phyloP scores from a whole-genome alignment of 1,140 invertebrate species.

The Olivierus martensii region DNA sequence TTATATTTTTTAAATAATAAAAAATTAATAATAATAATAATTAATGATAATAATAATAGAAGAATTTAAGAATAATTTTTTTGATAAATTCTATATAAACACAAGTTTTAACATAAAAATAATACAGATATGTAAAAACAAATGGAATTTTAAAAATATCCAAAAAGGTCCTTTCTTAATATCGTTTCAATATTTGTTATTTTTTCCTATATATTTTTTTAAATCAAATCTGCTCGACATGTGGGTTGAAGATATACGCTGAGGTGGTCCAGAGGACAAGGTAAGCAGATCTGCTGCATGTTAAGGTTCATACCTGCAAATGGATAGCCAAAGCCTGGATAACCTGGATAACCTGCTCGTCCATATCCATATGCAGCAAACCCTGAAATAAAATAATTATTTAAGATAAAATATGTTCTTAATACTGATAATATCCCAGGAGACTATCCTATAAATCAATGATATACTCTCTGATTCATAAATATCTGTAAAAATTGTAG shows the following conservation, averaged over 20 bases:
- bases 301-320: conserved; percentile 82
- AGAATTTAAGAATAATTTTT: too few relatives aligned
- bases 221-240: conserved; percentile 19
- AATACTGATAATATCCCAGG: neutral
- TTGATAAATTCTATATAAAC: too few relatives aligned
- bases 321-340: conserved; percentile 90
- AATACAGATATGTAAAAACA: too few relatives aligned
- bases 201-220: neutral
- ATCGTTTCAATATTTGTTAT: too few relatives aligned
- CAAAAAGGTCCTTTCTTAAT: too few relatives aligned
- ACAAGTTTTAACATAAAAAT: too few relatives aligned
- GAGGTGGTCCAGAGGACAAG: conserved; percentile 43
- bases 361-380: conserved; percentile 87
- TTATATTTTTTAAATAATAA: too few relatives aligned
- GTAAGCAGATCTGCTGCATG: conserved; percentile 38
- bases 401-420: conserved; percentile 21
- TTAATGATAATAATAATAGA: too few relatives aligned
- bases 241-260: conserved; percentile 33
- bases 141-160: too few relatives aligned
- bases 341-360: conserved; percentile 84
- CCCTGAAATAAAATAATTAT: conserved; percentile 44
- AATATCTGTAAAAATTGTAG: too few relatives aligned
- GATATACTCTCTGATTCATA: neutral
- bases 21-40: too few relatives aligned
- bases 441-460: neutral